Evolutionary conservation across 2,113 vertebrate species (phyloP), one percentile per base, ranked within the genome.

Genomic region (Cyphomyrus plagiostoma): DNA sequence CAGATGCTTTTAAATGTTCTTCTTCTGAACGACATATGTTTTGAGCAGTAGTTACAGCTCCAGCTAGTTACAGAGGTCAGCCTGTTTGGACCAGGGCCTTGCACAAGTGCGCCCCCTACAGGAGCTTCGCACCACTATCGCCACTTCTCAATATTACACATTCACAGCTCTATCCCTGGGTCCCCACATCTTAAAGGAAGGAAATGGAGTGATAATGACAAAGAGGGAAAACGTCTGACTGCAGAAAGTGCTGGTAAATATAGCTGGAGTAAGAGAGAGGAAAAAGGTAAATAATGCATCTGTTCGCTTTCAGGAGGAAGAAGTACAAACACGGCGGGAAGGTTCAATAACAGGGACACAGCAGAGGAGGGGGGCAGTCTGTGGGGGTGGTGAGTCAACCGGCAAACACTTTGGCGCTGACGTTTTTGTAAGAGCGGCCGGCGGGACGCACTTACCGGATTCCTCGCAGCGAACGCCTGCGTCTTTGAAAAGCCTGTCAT

Each of bases 41-140:
- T 0, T 80, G 35, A 42, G 35, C 74, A 80, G 13, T 2, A 42
- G 74, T 19, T 19, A 80, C 15, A 42, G 74, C 15, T 80, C 30
- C 74, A 19, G 8, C 35, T 19, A 19, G 11, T 80, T 80, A 7
- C 17, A 80, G 35, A 48, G 50, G 49, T 53, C 26, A 87, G 45
- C n/a, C n/a, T 7, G 17, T 87, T 15, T 52, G 17, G 50, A 56
- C 7, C 11, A 4, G 50, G 85, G 15, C 50, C 49, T 87, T 87
- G 50, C 85, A 87, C 85, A 87, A 87, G 26, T 87, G 85, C 85
- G 5, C 85, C 85, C 49, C 85, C 85, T 87, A 50, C 85, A 87
- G 85, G 85, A 10, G n/a, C 6, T 56, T 56, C 3, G 7, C 15
- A 87, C 11, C 30, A 87, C 26, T 17, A 48, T 17, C 26, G 1